Conservation (phyloP, 2,113 vertebrate species). For the Andinoacara biseriatus region DNA sequence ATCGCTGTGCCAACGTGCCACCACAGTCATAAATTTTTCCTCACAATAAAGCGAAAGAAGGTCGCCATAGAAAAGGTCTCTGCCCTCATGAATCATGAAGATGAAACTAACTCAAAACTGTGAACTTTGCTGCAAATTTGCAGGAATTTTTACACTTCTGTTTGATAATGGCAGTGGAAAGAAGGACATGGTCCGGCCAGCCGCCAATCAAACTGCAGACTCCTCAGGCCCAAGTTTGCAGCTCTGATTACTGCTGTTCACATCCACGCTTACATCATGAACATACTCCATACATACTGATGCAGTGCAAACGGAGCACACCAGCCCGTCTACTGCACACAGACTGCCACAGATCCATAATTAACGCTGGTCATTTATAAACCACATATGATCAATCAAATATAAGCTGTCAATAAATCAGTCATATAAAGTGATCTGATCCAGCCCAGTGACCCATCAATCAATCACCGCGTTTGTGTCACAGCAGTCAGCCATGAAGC, state of each 20-base stretch:
- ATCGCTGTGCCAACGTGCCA: no score
- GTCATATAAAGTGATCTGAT: neutral
- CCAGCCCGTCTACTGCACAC: neutral
- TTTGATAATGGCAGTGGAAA: no score
- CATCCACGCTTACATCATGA: neutral
- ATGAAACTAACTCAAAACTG: no score
- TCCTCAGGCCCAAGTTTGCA: neutral
- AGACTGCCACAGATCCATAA: neutral
- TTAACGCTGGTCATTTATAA: neutral
- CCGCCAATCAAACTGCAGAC: neutral
- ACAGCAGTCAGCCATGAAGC: neutral
- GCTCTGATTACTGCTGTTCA: neutral
- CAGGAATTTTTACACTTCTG: no score
- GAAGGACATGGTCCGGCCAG: no score
- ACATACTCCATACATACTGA: conserved; percentile 18
- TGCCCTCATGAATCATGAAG: no score
- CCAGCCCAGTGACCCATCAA: neutral
- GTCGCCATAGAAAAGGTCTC: no score
- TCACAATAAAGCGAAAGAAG: no score
- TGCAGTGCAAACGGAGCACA: neutral
- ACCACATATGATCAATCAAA: no score
- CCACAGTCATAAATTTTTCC: no score
- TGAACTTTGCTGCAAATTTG: no score
- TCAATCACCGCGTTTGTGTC: neutral
- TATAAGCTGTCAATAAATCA: neutral